Evolutionary conservation across 2,797 vertebrate species (phyloP), one percentile per base, ranked within the genome.

Genomic region (Darevskia mixta): DNA sequence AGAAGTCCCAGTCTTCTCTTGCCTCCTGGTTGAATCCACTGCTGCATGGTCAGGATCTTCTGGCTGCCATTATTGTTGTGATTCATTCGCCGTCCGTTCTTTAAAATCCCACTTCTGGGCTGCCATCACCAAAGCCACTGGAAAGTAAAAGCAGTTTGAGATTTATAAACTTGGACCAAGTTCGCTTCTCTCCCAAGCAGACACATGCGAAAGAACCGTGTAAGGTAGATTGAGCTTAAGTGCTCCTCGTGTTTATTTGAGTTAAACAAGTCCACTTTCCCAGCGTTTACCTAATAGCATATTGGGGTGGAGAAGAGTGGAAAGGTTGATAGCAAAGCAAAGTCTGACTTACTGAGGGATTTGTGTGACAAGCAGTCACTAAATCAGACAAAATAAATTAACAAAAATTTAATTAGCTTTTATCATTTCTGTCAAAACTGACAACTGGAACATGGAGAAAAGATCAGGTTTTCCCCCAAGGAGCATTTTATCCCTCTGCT

Each of bases 301-400:
- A 96, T 90, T 92, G 81, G 89, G 95, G 94, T 92, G 87, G 92
- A 76, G 85, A 79, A 86, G 80, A 87, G 89, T 87, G 86, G 79
- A 92, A 95, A 92, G 92, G 90, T 75, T 94, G 93, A 94, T 92
- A 95, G 91, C 87, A 85, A 79, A 90, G 94, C 88, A 85, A 93
- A 95, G 95, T 89, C 94, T 93, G 90, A 93, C 86, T 88, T 90
- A 87, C 58, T 66, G 91, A 95, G 94, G 91, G 81, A 87, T 95
- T 95, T 93, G 94, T 92, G 94, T 94, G 96, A 95, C 96, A 96
- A 94, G 95, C 93, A 89, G 95, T 93, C 84, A 79, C 58, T 38
- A 92, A 93, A 95, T 96, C 95, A 96, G 96, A 97, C 95, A 95
- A 95, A 97, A 96, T 96, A 97, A 97, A 97, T 97, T 95, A 97